Evolutionary conservation across 2,888 invertebrate genomes (phyloP).

Genomic region (Synanthedon tipuliformis): DNA sequence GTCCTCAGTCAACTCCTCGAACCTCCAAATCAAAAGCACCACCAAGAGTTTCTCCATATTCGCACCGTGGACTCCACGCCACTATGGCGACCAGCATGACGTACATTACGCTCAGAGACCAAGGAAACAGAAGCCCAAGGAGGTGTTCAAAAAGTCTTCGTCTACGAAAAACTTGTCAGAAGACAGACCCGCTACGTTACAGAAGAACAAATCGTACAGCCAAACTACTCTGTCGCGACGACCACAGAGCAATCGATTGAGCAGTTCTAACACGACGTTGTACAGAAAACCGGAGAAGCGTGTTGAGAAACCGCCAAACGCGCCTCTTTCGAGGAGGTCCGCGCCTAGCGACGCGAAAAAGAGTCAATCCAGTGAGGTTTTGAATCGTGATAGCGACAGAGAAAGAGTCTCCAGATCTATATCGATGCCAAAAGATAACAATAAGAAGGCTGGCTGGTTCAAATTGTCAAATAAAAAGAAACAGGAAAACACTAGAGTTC

Average conservation of each 20-base stretch:
- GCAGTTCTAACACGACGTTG: constrained; percentile 50
- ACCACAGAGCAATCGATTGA: constrained; percentile 41
- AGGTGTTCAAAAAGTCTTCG: constrained; percentile 49
- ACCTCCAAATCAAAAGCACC: constrained; percentile 77
- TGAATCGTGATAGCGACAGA: constrained; percentile 62
- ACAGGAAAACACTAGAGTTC: constrained; percentile 52
- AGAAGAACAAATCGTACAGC: constrained; percentile 62
- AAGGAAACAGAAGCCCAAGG: constrained; percentile 42
- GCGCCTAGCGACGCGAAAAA: constrained; percentile 49
- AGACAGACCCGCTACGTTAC: constrained; percentile 39
- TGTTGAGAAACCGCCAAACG: constrained; percentile 29
- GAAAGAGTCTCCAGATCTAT: constrained; percentile 73
- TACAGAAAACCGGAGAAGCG: constrained; percentile 58
- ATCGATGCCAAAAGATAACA: constrained; percentile 79
- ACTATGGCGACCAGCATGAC: constrained; percentile 79
- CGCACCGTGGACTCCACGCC: constrained; percentile 86
- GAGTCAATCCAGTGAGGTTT: constrained; percentile 74
- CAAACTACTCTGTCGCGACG: constrained; percentile 49
- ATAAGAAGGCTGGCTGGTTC: constrained; percentile 81
- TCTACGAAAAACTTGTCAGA: constrained; percentile 46
- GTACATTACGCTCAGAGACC: constrained; percentile 81
- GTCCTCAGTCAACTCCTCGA: constrained; percentile 73
- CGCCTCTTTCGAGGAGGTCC: constrained; percentile 51
- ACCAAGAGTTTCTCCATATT: constrained; percentile 85
- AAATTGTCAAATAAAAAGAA: constrained; percentile 69